Percentiles rank a stretch among this genome's conserved stretches.
Conservation (phyloP, 1,140 invertebrate species). For the Chrysopa pallens region DNA sequence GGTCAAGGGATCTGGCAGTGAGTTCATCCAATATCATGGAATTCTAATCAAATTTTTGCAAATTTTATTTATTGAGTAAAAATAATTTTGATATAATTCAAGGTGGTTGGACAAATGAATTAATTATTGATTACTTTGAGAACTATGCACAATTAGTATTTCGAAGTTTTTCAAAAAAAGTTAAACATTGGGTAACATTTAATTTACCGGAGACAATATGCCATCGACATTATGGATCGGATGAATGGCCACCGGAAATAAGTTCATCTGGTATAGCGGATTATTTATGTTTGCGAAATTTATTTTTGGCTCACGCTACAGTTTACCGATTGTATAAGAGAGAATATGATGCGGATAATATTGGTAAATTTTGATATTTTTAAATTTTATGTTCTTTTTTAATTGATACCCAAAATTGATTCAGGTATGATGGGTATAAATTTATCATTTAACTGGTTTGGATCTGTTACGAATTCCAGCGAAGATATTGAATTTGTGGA, state of each 20-base stretch:
- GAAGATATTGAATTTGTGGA: not conserved
- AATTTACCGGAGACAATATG: slow-evolving; percentile 26
- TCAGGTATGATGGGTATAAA: slow-evolving; percentile 5
- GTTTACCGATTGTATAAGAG: slow-evolving; percentile 23
- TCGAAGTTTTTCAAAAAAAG: slow-evolving; percentile 10
- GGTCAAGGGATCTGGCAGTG: too few relatives aligned
- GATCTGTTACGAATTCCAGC: slow-evolving; percentile 1
- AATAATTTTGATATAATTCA: too few relatives aligned
- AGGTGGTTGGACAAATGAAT: slow-evolving; percentile 19
- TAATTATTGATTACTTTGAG: slow-evolving; percentile 17
- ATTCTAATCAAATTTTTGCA: too few relatives aligned
- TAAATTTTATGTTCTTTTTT: too few relatives aligned
- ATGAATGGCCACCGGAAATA: slow-evolving; percentile 14
- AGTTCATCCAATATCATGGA: too few relatives aligned
- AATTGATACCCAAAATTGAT: too few relatives aligned
- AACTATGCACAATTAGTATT: slow-evolving; percentile 18
- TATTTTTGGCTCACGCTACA: slow-evolving; percentile 23
- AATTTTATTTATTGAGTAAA: too few relatives aligned
- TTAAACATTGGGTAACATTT: slow-evolving; percentile 30
- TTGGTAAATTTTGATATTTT: too few relatives aligned
- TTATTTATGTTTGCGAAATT: slow-evolving; percentile 23
- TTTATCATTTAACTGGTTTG: slow-evolving; percentile 4
- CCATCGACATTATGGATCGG: slow-evolving; percentile 16
- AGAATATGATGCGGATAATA: slow-evolving; percentile 12
- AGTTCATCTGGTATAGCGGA: slow-evolving; percentile 15